Percentiles rank a stretch among this genome's conserved stretches.
Evolutionary conservation across 2,888 invertebrate species (phyloP).

Genomic region (Nymphalis c-album): DNA sequence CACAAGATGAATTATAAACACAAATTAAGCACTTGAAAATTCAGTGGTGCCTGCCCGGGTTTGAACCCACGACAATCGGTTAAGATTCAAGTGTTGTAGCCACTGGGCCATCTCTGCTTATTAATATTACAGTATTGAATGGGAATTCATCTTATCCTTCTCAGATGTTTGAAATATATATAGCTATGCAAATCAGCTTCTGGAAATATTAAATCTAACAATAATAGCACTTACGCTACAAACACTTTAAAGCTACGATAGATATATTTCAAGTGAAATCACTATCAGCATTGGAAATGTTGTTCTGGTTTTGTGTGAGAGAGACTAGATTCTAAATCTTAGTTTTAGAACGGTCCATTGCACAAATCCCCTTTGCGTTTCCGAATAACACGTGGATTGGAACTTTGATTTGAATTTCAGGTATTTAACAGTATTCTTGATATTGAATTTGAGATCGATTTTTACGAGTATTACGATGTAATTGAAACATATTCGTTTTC

Average conservation of each 20-base stretch:
- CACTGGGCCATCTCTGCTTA: too few relatives aligned
- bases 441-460: constrained; percentile 5
- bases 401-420: constrained; percentile 22
- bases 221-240: constrained; percentile 8
- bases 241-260: constrained; percentile 1
- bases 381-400: constrained; percentile 15
- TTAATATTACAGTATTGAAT: too few relatives aligned
- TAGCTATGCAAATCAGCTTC: background rate
- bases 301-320: constrained; percentile 30
- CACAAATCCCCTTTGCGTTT: constrained; percentile 33
- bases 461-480: background rate
- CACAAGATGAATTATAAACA: too few relatives aligned
- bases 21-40: too few relatives aligned
- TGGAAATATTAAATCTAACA: background rate
- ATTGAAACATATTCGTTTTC: background rate
- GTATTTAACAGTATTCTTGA: background rate
- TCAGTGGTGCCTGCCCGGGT: too few relatives aligned
- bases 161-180: background rate
- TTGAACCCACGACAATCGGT: too few relatives aligned
- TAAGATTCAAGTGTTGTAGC: too few relatives aligned
- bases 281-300: constrained; percentile 11
- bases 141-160: too few relatives aligned
- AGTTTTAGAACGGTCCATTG: constrained; percentile 31
- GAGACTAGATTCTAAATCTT: constrained; percentile 31
- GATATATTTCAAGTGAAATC: constrained; percentile 16